phyloP scores from a whole-genome alignment of 1,140 invertebrate genomes.

The Probaryconus sp. region DNA sequence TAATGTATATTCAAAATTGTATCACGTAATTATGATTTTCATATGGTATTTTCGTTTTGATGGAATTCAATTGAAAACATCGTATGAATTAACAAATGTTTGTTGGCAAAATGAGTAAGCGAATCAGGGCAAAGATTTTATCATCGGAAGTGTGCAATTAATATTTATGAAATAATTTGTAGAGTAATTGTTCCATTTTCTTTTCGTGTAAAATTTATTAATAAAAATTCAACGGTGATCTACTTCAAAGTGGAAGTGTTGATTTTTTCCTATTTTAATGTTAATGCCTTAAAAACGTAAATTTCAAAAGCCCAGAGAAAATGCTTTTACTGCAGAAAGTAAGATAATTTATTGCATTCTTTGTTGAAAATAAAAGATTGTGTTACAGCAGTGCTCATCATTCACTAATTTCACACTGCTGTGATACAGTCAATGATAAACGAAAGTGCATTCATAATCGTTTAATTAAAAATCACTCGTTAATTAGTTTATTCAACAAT shows the following conservation, averaged over 20 bases:
- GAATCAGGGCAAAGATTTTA: conserved; percentile 20
- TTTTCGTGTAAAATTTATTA: too few relatives aligned
- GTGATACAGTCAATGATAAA: conserved; percentile 19
- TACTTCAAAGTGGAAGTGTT: background rate
- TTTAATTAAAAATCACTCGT: conserved; percentile 34
- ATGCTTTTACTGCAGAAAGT: conserved; percentile 26
- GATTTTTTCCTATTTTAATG: conserved; percentile 10
- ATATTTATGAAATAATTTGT: conserved; percentile 12
- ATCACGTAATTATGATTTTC: too few relatives aligned
- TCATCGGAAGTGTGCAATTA: background rate
- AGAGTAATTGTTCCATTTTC: conserved; percentile 20
- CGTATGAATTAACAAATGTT: conserved; percentile 21
- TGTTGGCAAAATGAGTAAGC: conserved; percentile 13
- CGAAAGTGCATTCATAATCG: conserved; percentile 15
- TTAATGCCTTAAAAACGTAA: conserved; percentile 1
- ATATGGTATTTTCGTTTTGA: too few relatives aligned
- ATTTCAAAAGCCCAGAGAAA: conserved; percentile 21
- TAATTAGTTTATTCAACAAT: conserved; percentile 32
- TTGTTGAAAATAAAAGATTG: conserved; percentile 12
- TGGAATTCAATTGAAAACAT: conserved; percentile 19
- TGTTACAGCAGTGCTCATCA: conserved; percentile 12
- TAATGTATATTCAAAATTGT: conserved; percentile 11
- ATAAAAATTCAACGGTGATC: background rate
- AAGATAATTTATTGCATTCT: conserved; percentile 30
- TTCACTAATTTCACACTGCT: conserved; percentile 8